These are phyloP conservation scores for Trochalopteron elliotii DNA, from an alignment of 2,113 vertebrate species.

Conservation along the genomic window DNA sequence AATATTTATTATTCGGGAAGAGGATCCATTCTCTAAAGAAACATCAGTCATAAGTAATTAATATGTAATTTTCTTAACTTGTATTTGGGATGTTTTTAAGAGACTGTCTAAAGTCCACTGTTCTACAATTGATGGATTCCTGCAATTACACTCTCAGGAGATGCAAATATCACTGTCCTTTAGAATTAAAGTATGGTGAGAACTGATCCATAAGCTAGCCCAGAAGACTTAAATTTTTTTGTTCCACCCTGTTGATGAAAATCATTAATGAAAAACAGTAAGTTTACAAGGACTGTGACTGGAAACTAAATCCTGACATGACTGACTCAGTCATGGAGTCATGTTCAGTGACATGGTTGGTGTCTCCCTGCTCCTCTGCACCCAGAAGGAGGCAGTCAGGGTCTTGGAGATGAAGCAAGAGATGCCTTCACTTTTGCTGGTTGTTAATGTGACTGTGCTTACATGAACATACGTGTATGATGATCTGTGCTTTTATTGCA, in stretches of 20 bases:
- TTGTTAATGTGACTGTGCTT: not conserved
- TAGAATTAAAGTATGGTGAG: not conserved
- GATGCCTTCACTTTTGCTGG: not conserved
- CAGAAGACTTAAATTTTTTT: not conserved
- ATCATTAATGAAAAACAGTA: not conserved
- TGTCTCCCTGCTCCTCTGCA: not conserved
- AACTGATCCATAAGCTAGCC: not conserved
- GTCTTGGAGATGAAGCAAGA: not conserved
- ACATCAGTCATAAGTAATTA: not conserved
- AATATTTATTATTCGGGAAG: not conserved
- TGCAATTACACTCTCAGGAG: not conserved
- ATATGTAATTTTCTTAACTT: not conserved
- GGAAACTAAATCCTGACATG: not conserved
- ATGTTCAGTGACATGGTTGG: not conserved
- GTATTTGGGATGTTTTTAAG: not conserved
- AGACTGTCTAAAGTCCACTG: not conserved
- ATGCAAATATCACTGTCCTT: not conserved
- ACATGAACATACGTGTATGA: not conserved
- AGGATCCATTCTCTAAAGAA: not conserved
- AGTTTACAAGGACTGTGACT: not conserved
- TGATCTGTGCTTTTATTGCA: not conserved
- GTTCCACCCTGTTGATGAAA: not conserved
- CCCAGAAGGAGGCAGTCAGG: not conserved
- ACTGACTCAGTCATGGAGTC: not conserved
- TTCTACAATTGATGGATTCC: not conserved